Evolutionary conservation across 1,140 invertebrate species (phyloP).

Genomic region (Hestina assimilis): DNA sequence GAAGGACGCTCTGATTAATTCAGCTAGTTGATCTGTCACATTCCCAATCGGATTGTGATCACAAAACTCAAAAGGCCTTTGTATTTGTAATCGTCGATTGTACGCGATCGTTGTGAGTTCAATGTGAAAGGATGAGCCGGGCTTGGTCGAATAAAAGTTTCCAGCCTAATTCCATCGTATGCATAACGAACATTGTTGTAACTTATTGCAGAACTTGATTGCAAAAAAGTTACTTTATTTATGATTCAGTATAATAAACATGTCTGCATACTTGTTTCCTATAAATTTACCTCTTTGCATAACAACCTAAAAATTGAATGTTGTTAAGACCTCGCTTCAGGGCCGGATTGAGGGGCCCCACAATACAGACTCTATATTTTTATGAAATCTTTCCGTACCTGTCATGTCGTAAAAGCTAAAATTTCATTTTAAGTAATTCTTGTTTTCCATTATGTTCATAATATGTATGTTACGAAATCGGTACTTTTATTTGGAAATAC

Average conservation of each 20-base stretch:
- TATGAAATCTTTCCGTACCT: too few species aligned
- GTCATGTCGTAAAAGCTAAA: too few species aligned
- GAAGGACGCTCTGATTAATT: conserved; percentile 11
- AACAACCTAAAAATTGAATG: neutral
- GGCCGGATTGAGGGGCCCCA: too few species aligned
- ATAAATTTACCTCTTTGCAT: neutral
- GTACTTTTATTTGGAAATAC: too few species aligned
- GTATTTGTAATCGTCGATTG: conserved; percentile 39
- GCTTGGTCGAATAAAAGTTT: conserved; percentile 47
- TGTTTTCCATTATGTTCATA: too few species aligned
- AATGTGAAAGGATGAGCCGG: conserved; percentile 58
- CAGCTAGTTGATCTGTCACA: conserved; percentile 32
- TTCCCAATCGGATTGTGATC: conserved; percentile 30
- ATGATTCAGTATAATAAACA: conserved; percentile 1
- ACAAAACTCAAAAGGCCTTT: conserved; percentile 39
- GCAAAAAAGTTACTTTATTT: conserved; percentile 14
- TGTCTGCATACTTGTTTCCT: neutral
- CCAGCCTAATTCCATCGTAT: conserved; percentile 55
- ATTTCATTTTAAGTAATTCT: too few species aligned
- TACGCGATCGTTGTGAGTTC: conserved; percentile 29
- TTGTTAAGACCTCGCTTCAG: too few species aligned
- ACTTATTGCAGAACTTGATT: conserved; percentile 48
- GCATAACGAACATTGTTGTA: conserved; percentile 38
- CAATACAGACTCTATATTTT: too few species aligned
- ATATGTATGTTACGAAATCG: too few species aligned